Base-by-base conservation (phyloP, 2,888 invertebrate species). In the Caenorhabditis angaria region DNA sequence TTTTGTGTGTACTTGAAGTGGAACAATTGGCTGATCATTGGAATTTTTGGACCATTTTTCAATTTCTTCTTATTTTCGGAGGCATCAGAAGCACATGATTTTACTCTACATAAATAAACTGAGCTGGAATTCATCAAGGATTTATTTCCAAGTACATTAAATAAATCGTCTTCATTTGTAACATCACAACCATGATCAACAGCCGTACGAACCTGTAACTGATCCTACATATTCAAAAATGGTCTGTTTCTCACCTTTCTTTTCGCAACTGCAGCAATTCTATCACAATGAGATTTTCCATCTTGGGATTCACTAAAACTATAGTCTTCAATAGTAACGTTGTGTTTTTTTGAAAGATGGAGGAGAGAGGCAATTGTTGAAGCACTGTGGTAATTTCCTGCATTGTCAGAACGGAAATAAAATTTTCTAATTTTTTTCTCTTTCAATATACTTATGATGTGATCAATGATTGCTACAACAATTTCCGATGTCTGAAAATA, bases 351-450 rank as follows among this genome's bases (percentile, higher is more conserved):
- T 20, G n/a, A 6, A 1, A 64, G 4, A 12, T 14, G 29, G 20
- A 24, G 56, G 4, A 64, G 4, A 0, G 64, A 28, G 20, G 10
- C 5, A 1, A 64, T 50, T 1, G 64, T 64, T 1, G 57, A 1
- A 3, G 64, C 56, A 32, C 35, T 50, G 35, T 64, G 64, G 20
- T 64, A 64, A 10, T 32, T 20, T 24, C 57, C 64, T 64, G 48
- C 48, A n/a, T 48, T 48, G n/a, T 48, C 48, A n/a, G 12, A 14
- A 25, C 41, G 47, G 41, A 25, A 35, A 1, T 1, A 41, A 10
- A 25, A 3, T 10, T 47, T 27, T 18, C 24, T 10, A 24, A 28
- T 48, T n/a, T n/a, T n/a, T 5, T 12, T n/a, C n/a, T 48, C n/a
- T 48, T 48, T 48, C 12, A 48, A n/a, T 48, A 12, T n/a, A 5